Evolutionary conservation across 2,797 vertebrate genomes (phyloP).

Genomic region (Aulostomus chinensis): DNA sequence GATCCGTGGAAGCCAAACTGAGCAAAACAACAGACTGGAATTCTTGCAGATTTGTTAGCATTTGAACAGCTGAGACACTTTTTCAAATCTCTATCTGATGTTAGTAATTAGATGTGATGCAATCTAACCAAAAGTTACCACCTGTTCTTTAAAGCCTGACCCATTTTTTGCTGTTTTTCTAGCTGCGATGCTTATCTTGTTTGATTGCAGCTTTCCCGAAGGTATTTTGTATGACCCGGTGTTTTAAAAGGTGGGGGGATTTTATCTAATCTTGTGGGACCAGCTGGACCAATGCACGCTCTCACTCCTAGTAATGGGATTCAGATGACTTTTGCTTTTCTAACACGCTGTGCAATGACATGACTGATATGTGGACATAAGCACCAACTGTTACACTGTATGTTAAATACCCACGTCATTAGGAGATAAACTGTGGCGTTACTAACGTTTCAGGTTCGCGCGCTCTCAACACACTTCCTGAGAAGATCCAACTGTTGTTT

Average conservation of each 20-base stretch:
- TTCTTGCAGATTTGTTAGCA: no score
- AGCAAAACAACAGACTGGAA: no score
- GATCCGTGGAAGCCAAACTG: no score
- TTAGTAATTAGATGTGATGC: no score
- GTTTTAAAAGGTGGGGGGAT: conserved; percentile 17
- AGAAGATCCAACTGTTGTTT: background rate
- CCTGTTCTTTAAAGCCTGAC: background rate
- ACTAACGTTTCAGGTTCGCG: conserved; percentile 10
- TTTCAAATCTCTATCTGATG: no score
- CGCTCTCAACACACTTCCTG: conserved; percentile 6
- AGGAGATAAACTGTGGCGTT: conserved; percentile 3
- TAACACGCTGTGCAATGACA: conserved; percentile 19
- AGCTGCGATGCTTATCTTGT: background rate
- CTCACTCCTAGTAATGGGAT: conserved; percentile 29
- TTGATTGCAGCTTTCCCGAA: background rate
- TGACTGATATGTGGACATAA: background rate
- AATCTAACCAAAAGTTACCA: background rate
- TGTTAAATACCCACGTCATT: conserved; percentile 4
- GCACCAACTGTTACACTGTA: no score
- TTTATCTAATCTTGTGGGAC: conserved; percentile 44
- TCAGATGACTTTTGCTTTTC: conserved; percentile 41
- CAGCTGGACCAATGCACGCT: conserved; percentile 32
- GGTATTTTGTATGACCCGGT: background rate
- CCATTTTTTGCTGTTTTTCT: background rate
- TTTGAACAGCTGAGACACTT: no score